Conservation (phyloP, 2,888 invertebrate species). For the Orchesellides sinensis region DNA sequence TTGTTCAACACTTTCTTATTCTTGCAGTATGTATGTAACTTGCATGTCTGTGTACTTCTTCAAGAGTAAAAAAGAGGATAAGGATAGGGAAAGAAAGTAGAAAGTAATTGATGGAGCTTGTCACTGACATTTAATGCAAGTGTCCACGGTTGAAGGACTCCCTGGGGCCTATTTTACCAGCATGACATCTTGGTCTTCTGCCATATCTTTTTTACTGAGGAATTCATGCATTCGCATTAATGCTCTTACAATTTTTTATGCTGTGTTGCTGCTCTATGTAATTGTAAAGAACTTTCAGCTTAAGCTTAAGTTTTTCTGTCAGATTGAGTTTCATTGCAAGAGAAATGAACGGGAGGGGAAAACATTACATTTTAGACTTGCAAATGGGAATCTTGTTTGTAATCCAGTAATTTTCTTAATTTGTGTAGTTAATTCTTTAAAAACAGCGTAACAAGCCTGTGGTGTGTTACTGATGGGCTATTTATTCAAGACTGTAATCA, state of each 20-base stretch:
- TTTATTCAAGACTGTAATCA: no score
- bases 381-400: no score
- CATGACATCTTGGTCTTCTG: slow-evolving; percentile 27
- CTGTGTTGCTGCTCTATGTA: not conserved
- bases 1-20: not conserved
- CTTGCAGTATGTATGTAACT: not conserved
- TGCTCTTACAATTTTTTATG: no score
- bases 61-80: not conserved
- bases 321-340: not conserved
- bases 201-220: slow-evolving; percentile 2
- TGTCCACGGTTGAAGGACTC: slow-evolving; percentile 35
- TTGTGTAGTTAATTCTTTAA: no score
- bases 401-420: no score
- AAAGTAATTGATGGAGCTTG: slow-evolving; percentile 46
- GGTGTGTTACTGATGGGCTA: no score
- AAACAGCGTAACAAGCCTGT: no score
- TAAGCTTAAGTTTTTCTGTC: not conserved
- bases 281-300: not conserved
- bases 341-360: not conserved
- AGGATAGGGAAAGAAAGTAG: not conserved
- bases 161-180: slow-evolving; percentile 47
- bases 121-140: slow-evolving; percentile 44
- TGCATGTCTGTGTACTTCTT: not conserved
- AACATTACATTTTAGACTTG: no score
- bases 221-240: not conserved